Base-by-base conservation (phyloP, 2,797 vertebrate species). In the Pterois miles region DNA sequence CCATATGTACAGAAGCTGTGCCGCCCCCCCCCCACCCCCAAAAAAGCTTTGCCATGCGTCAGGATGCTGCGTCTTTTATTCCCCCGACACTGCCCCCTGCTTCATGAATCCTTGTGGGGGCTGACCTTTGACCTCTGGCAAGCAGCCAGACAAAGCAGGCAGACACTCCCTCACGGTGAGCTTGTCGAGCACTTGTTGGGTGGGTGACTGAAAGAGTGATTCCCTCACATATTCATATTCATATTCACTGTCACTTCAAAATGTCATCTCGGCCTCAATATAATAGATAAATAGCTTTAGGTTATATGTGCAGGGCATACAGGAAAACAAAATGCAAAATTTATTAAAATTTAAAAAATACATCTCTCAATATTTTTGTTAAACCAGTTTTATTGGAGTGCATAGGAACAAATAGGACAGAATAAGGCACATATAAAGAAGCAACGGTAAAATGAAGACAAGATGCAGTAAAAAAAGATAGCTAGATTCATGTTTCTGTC, bases 11-110 rank as follows among this genome's bases (percentile, higher is more conserved):
- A 91, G 83, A 91, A 81, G 86, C 88, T 27, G 60, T 31, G 29
- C 79, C 60, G 74, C 68, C 78, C 71, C 65, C 6, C 46, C 7
- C 65, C 87, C 76, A 94, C 89, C 7, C 65, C 87, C 76, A 94
- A 88, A 94, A 94, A 92, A 80, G 81, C 82, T 25, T 67, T 9
- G 64, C 70, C 84, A 66, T 90, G 92, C 91, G 74, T 94, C 89
- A 91, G 78, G 93, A 94, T 92, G 94, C 94, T 77, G 65, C 62
- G 16, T 87, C 86, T 84, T 91, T 93, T 93, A 92, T 92, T 91
- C 83, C 71, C 80, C 38, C 69, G 78, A 87, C 76, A 81, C 80
- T 77, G 63, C 65, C 66, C 69, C 25, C 62, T 70, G 70, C 86
- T 80, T 52, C 43, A 70, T 78, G 58, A 85, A 89, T 86, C 78